Conservation (phyloP, 2,888 invertebrate species). For the Drosophila mulleri region DNA sequence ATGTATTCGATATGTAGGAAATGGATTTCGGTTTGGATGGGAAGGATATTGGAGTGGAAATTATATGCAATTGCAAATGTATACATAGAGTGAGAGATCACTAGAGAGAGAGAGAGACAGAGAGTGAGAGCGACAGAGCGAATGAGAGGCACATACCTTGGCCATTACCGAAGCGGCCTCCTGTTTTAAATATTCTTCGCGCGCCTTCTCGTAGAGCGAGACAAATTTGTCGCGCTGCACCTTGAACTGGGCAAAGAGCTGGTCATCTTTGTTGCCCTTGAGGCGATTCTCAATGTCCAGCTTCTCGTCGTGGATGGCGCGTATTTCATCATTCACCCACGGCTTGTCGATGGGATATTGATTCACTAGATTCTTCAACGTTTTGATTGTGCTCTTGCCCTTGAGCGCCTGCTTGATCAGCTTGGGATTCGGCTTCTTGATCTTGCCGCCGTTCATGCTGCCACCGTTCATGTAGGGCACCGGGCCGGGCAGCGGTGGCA, state of each 20-base stretch:
- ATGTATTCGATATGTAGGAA: background rate
- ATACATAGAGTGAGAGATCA: background rate
- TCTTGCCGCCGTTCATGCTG: constrained; percentile 66
- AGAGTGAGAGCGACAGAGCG: too few species aligned
- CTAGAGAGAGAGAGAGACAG: too few species aligned
- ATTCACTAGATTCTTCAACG: constrained; percentile 83
- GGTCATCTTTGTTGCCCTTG: constrained; percentile 85
- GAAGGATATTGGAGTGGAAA: background rate
- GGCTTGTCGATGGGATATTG: constrained; percentile 86
- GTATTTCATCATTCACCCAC: constrained; percentile 87
- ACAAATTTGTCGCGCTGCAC: constrained; percentile 87
- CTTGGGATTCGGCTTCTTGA: constrained; percentile 79
- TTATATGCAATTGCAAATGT: background rate
- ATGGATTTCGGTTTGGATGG: background rate
- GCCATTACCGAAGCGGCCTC: constrained; percentile 83
- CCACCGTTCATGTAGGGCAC: constrained; percentile 43
- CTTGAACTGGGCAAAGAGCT: constrained; percentile 87
- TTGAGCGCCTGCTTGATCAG: constrained; percentile 73
- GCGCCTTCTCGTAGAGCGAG: constrained; percentile 86
- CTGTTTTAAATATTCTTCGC: constrained; percentile 86
- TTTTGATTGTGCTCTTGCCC: constrained; percentile 82
- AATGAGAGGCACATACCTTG: constrained; percentile 70
- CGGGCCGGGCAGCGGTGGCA: constrained; percentile 64
- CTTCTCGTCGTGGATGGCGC: constrained; percentile 86
- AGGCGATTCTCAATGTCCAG: constrained; percentile 86